Percentiles rank a stretch among this genome's conserved stretches.
These are phyloP conservation scores for Euphydryas editha DNA, from an alignment of 2,888 invertebrate species.

Conservation along the genomic window DNA sequence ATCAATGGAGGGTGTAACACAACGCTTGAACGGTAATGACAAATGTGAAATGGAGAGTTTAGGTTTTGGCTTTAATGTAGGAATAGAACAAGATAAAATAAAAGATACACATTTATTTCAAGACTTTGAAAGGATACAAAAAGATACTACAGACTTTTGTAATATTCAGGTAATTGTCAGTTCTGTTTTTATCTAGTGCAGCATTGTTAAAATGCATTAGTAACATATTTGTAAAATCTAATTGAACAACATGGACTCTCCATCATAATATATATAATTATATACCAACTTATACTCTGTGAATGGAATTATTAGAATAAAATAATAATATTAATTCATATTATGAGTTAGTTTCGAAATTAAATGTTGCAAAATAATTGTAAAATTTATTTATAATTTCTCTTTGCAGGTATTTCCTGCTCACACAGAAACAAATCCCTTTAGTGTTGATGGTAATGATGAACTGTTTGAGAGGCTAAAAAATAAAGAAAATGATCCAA, in stretches of 20 bases:
- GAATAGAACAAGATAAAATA: conserved; percentile 73
- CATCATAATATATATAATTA: too few relatives aligned
- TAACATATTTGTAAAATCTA: too few relatives aligned
- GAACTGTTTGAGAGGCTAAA: conserved; percentile 79
- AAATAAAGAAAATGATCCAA: conserved; percentile 85
- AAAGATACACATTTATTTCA: conserved; percentile 75
- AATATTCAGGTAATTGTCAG: conserved; percentile 69
- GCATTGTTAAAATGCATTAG: too few relatives aligned
- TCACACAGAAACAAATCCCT: conserved; percentile 76
- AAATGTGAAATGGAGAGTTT: conserved; percentile 74
- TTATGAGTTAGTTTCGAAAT: too few relatives aligned
- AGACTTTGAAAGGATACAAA: conserved; percentile 85
- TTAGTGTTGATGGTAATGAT: conserved; percentile 72
- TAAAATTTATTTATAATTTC: conserved; percentile 13
- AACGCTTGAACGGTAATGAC: conserved; percentile 75
- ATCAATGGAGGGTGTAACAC: conserved; percentile 67
- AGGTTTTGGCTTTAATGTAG: conserved; percentile 76
- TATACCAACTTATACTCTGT: too few relatives aligned
- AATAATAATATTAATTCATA: too few relatives aligned
- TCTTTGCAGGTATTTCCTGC: conserved; percentile 73
- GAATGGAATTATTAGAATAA: too few relatives aligned
- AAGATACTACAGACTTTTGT: conserved; percentile 82
- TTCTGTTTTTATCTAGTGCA: conserved; percentile 1
- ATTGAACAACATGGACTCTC: too few relatives aligned
- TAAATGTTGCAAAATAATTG: not conserved